Evolutionary conservation across 2,113 vertebrate species (phyloP).

Genomic region (Syngnathus floridae): DNA sequence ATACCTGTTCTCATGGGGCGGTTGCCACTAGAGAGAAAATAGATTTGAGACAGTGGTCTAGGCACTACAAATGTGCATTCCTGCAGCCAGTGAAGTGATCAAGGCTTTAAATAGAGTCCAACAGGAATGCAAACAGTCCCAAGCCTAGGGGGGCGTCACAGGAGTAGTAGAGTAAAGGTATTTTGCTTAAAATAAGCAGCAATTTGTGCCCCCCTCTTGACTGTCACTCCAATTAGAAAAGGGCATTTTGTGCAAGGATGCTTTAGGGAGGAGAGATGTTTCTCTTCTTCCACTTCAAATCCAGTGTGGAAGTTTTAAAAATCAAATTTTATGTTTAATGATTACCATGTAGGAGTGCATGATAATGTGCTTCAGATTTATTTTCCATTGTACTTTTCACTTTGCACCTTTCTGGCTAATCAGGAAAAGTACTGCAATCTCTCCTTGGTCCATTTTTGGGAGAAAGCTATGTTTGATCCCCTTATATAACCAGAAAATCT

Average conservation of each 20-base stretch:
- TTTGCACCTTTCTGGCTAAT: constrained; percentile 14
- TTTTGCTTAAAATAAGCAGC: background rate
- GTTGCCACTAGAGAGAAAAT: background rate
- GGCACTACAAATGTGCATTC: constrained; percentile 62
- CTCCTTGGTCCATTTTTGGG: background rate
- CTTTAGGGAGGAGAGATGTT: background rate
- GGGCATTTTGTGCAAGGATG: constrained; percentile 22
- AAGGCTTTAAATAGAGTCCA: constrained; percentile 55
- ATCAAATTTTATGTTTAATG: background rate
- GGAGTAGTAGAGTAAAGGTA: constrained; percentile 9
- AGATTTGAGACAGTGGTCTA: constrained; percentile 25
- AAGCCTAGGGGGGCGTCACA: constrained; percentile 26
- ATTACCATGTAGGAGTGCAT: background rate
- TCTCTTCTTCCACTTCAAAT: background rate
- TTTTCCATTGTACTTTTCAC: constrained; percentile 6
- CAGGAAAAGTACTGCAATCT: background rate
- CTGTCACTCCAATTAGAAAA: constrained; percentile 3
- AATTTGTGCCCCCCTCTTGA: background rate
- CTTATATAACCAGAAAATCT: background rate
- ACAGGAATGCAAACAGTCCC: constrained; percentile 59
- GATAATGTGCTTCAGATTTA: constrained; percentile 4
- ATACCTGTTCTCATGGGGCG: constrained; percentile 2
- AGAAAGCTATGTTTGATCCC: background rate
- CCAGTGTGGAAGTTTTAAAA: background rate
- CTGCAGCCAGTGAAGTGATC: constrained; percentile 40